Evolutionary conservation across 92 coral and sea anemone species (phyloP).

Genomic region (Parazoanthus atlanticus): DNA sequence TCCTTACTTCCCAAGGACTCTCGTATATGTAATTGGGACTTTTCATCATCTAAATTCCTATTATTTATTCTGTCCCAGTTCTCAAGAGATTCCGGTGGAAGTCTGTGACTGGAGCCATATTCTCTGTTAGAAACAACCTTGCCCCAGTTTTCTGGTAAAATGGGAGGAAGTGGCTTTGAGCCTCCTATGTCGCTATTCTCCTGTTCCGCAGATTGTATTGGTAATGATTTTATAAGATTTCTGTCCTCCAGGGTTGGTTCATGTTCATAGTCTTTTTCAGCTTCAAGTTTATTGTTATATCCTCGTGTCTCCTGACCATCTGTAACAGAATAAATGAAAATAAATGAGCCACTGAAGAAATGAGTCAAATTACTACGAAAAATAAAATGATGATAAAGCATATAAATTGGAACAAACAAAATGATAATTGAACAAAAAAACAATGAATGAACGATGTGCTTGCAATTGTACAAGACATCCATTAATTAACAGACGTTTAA

Average conservation of each 20-base stretch:
- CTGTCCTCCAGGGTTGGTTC: conserved; percentile 67
- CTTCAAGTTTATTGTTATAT: not conserved
- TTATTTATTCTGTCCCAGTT: conserved; percentile 59
- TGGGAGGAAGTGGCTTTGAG: conserved; percentile 13
- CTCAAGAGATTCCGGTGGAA: conserved; percentile 47
- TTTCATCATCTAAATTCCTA: conserved; percentile 37
- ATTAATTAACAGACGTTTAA: no score
- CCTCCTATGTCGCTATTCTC: conserved; percentile 18
- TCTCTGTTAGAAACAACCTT: conserved; percentile 19
- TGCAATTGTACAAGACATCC: no score
- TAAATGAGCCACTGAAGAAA: not conserved
- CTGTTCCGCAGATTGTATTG: conserved; percentile 44
- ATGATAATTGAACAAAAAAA: no score
- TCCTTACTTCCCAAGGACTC: conserved; percentile 12
- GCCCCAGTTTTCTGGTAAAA: conserved; percentile 21
- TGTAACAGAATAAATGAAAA: not conserved
- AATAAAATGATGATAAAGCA: no score
- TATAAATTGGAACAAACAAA: no score
- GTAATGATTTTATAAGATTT: conserved; percentile 60
- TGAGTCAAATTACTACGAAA: not conserved
- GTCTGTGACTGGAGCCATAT: conserved; percentile 5
- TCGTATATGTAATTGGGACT: conserved; percentile 24
- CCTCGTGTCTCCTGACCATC: conserved; percentile 4
- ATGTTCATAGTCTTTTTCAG: conserved; percentile 34
- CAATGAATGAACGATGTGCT: no score